These are phyloP conservation scores for Sebastes fasciatus DNA, from an alignment of 2,113 vertebrate species.

Conservation along the genomic window DNA sequence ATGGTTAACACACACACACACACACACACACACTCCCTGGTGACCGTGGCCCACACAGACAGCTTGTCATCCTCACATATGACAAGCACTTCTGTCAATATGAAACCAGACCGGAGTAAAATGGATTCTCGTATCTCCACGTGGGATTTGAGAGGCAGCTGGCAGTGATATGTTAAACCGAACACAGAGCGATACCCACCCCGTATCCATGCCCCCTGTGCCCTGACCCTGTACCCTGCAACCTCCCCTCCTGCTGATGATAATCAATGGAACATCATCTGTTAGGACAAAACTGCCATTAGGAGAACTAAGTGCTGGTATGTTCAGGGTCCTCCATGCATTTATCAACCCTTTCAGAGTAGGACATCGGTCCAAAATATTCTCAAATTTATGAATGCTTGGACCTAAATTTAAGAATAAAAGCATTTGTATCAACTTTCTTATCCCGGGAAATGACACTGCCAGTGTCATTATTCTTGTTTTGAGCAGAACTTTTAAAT, in stretches of 20 bases:
- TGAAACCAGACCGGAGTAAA: constrained; percentile 50
- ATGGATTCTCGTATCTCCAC: constrained; percentile 27
- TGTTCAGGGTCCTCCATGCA: constrained; percentile 3
- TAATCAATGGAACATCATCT: constrained; percentile 65
- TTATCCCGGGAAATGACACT: too few species aligned
- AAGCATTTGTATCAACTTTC: not conserved
- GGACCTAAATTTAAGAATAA: not conserved
- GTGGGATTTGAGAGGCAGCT: constrained; percentile 62
- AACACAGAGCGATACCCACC: not conserved
- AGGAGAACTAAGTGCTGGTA: not conserved
- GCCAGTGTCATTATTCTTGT: not conserved
- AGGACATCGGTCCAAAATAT: not conserved
- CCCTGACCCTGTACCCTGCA: constrained; percentile 29
- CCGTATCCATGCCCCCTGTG: not conserved
- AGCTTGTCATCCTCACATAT: not conserved
- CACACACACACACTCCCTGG: not conserved
- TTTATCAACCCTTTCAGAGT: not conserved
- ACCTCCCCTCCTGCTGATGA: not conserved
- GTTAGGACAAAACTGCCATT: constrained; percentile 10
- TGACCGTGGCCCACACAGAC: not conserved
- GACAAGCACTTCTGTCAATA: constrained; percentile 43
- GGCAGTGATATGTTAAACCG: constrained; percentile 68
- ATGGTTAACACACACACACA: constrained; percentile 10
- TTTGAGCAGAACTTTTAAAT: not conserved
- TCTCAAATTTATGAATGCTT: not conserved